Percentiles rank a stretch among this genome's conserved stretches.
Evolutionary conservation across 2,888 invertebrate species (phyloP).

Genomic region (Liopterus haemorrhoidalis): DNA sequence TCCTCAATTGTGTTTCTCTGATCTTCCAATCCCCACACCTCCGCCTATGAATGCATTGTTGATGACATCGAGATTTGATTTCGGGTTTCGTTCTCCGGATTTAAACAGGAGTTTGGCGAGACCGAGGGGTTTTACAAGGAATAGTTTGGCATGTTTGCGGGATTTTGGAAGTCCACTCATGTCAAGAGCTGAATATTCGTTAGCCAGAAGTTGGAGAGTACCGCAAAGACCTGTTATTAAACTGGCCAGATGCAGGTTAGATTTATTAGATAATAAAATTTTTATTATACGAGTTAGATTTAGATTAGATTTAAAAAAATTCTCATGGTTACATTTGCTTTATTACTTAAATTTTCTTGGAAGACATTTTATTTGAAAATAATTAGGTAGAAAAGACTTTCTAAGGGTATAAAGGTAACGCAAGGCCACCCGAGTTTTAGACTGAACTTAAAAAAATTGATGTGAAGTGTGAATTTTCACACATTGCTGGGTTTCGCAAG

Average conservation of each 20-base stretch:
- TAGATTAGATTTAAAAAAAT: no score
- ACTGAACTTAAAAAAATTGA: no score
- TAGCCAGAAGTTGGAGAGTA: conserved; percentile 43
- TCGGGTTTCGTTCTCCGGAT: not conserved
- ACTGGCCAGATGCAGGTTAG: conserved; percentile 45
- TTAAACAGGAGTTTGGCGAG: conserved; percentile 2
- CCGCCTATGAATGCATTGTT: conserved; percentile 18
- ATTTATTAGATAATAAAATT: no score
- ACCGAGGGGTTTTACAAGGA: conserved; percentile 16
- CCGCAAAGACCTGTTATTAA: conserved; percentile 50
- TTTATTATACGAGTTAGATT: no score
- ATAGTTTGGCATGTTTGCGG: conserved; percentile 12
- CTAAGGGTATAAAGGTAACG: no score
- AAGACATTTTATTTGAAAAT: no score
- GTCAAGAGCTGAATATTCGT: conserved; percentile 15
- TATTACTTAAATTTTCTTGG: no score
- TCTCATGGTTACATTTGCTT: no score
- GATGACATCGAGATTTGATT: conserved; percentile 18
- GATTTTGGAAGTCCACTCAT: conserved; percentile 18
- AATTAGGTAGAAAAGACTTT: no score
- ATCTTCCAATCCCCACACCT: conserved; percentile 16
- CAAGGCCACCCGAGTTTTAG: no score
- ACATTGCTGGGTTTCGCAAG: no score
- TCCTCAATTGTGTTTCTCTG: conserved; percentile 13
- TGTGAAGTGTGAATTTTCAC: no score